Base-by-base conservation (phyloP, 2,888 invertebrate species). In the Cosmia pyralina region DNA sequence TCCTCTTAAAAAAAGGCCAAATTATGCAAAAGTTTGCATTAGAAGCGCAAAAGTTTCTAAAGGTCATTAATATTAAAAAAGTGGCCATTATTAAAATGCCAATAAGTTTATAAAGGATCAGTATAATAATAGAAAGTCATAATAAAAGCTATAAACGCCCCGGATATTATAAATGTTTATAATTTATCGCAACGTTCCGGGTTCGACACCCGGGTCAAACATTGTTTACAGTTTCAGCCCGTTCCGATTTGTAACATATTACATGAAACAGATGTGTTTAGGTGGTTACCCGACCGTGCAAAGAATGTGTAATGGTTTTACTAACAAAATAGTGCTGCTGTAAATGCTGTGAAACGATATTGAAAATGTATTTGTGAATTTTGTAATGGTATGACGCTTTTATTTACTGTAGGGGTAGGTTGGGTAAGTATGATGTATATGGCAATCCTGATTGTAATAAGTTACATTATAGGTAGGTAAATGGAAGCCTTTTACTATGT, bases 211-310 rank as follows among this genome's bases (percentile, higher is more conserved):
- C 86, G 69, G 72, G 75, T 64, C 66, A 69, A 52, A 72, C 72
- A 85, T 76, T 87, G 83, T 86, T 86, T 87, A 86, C 77, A 66
- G 65, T 75, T 72, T 73, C 62, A 69, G 15, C 66, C 62, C 66
- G 79, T 67, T 76, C 73, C 65, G 63, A 63, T 85, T 83, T 75
- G 59, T 69, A 70, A 74, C 71, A 72, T 71, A 78, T 77, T 65
- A 80, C 65, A 79, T 72, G 74, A 38, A 82, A 79, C 84, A 82
- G 72, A 81, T 81, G 77, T 86, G 76, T 59, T 81, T 66, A 57
- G 63, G 52, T 48, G 78, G 68, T 69, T 75, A 69, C 44, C 38
- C 62, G 75, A 76, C 65, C 59, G 67, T 46, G 52, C 48, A 22
- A 48, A 75, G 59, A 72, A 77, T 68, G 75, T 53, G 53, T 77